Evolutionary conservation across 2,113 vertebrate genomes (phyloP).

Genomic region (Archilochus colubris): DNA sequence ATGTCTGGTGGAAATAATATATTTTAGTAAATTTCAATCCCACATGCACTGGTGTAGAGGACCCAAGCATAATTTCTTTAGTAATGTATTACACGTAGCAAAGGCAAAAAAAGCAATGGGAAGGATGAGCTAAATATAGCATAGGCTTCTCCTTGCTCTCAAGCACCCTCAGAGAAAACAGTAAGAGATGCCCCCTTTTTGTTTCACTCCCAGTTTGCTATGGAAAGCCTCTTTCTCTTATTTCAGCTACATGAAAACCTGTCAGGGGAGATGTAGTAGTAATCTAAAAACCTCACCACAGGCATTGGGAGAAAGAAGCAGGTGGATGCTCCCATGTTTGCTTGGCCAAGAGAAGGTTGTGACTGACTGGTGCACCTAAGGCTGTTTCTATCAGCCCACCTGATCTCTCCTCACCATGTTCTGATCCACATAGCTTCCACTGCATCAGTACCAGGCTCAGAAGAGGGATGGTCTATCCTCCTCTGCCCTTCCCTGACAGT

Average conservation of each 20-base stretch:
- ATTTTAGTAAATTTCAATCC: background rate
- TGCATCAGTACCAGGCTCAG: background rate
- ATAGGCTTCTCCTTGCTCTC: background rate
- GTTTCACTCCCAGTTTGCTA: background rate
- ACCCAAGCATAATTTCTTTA: background rate
- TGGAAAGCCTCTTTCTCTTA: background rate
- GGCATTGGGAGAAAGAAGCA: background rate
- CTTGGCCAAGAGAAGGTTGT: background rate
- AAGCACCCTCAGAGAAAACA: background rate
- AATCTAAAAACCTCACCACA: background rate
- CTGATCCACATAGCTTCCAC: background rate
- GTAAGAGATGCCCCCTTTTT: background rate
- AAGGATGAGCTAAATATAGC: background rate
- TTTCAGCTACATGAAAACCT: background rate
- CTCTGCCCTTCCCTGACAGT: fast-evolving
- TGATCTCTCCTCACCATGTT: background rate
- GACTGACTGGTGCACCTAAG: background rate
- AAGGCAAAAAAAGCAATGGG: background rate
- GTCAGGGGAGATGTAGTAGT: background rate
- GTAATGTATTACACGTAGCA: background rate
- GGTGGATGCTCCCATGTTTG: fast-evolving
- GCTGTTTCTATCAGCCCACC: fast-evolving
- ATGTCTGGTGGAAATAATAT: background rate
- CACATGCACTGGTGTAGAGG: background rate
- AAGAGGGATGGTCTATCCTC: fast-evolving